Evolutionary conservation across 1,140 invertebrate species (phyloP), one percentile per base, ranked within the genome.

Genomic region (Cydia strobilella): DNA sequence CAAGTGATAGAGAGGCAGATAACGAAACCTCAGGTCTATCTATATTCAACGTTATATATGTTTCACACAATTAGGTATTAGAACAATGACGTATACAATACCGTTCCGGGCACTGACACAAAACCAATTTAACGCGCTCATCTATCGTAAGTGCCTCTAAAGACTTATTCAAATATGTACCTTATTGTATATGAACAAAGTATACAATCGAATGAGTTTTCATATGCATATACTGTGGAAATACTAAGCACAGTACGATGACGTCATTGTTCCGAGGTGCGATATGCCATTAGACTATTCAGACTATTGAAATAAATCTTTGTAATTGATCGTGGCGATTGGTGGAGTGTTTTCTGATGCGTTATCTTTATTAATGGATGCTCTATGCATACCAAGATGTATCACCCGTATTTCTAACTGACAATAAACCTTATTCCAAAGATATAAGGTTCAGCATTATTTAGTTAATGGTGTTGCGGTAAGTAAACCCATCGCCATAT

Each of bases 271-370:
- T 59, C 54, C 54, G 20, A 18, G 15, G 48, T 51, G 48, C 48
- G 15, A 51, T 51, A 51, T 18, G 48, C 48, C 48, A 6, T 51
- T 18, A 51, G 48, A 51, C 15, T 51, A 51, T 51, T 51, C 48
- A 45, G 42, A 45, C 42, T 45, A 45, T 54, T 54, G 51, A 9
- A 59, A 59, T 59, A 20, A 20, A 59, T 59, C 54, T 59, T 59
- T 23, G 54, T 59, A 59, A 59, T 59, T 59, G 54, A 59, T 59
- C 12, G 54, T 23, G 54, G 54, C 23, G 54, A 59, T 59, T 59
- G 12, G 54, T 59, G 15, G 54, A 59, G 54, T 59, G 54, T 23
- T 59, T 54, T 54, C 51, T 54, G n/a, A 54, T 54, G 51, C 51
- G 7, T 20, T 59, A 59, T 59, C 54, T 59, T 23, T 23, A 20